Evolutionary conservation across 2,888 invertebrate species (phyloP), one percentile per base, ranked within the genome.

Genomic region (Drosophila percnosoma): DNA sequence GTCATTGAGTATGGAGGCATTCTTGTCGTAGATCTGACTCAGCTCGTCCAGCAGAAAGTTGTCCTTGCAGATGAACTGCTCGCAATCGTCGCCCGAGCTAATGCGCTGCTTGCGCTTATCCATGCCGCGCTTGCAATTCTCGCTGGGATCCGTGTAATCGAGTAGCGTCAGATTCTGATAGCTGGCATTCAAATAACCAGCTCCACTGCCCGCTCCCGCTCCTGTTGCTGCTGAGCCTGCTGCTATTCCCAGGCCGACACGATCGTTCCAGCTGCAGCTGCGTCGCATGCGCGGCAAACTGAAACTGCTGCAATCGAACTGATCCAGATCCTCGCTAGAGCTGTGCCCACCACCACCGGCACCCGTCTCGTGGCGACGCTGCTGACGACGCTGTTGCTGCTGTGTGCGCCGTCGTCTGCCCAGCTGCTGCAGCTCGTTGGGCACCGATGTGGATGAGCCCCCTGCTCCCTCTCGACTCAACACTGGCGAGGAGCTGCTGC

Each of bases 101-200:
- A 58, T 34, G 4, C 73, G 78, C 33, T 74, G 78, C 40, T 73
- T 79, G 0, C 68, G 76, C 27, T 73, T 57, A 2, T 82, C 82
- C 91, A 90, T 91, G 54, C 48, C 69, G 13, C 80, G 81, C 40
- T 86, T 84, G 63, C 60, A 63, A 66, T 80, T 82, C 24, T 67
- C 68, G 21, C 62, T 61, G 67, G 21, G 78, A 91, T 91, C 94
- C 90, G 93, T 86, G 74, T 95, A 95, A 88, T 95, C 94, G 68
- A 95, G 92, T 66, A 95, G 93, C 51, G 95, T 95, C 79, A 95
- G 93, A 93, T 95, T 95, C 62, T 94, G 95, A 93, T 95, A 95
- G 92, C 95, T 95, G 86, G 95, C 94, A 88, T 95, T 95, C 63
- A 93, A 88, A 93, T 94, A 91, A 38, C 90, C 92, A 29, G 68